A percentile compares a stretch with the other conserved stretches of the same genome.
Conservation (phyloP, 1,140 invertebrate genomes). For the Pygmarrhopalites habei region DNA sequence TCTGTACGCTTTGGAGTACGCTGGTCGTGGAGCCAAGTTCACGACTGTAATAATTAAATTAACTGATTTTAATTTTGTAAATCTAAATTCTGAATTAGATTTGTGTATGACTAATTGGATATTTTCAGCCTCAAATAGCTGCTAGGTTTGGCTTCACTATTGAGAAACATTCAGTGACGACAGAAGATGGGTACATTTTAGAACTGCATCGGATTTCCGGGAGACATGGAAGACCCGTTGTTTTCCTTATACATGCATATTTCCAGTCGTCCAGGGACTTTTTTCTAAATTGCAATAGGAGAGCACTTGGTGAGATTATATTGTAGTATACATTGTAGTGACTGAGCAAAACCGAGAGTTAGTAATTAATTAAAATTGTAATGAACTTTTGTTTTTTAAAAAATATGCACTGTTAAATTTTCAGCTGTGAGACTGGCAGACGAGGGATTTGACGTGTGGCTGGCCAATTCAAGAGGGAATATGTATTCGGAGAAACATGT, state of each 20-base stretch:
- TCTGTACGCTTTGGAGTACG: no score
- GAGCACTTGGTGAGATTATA: not conserved
- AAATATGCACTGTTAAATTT: not conserved
- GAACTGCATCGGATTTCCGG: conserved; percentile 25
- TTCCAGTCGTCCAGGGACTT: conserved; percentile 3
- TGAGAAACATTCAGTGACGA: conserved; percentile 30
- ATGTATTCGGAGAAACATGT: not conserved
- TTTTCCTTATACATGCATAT: conserved; percentile 2
- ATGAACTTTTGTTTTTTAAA: no score
- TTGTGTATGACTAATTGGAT: no score
- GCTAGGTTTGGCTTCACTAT: conserved; percentile 29
- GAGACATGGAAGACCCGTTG: not conserved
- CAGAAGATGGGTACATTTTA: conserved; percentile 35
- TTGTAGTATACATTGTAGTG: no score
- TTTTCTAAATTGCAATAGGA: not conserved
- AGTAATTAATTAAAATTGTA: no score
- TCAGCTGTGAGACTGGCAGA: not conserved
- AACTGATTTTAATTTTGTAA: no score
- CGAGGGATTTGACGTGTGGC: conserved; percentile 14
- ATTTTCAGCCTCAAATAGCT: conserved; percentile 30
- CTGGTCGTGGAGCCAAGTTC: no score
- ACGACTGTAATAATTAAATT: no score
- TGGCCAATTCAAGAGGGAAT: conserved; percentile 8
- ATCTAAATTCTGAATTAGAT: no score
- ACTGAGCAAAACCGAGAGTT: no score